These are phyloP conservation scores for Catocala nupta DNA, from an alignment of 2,888 invertebrate species.

Conservation along the genomic window DNA sequence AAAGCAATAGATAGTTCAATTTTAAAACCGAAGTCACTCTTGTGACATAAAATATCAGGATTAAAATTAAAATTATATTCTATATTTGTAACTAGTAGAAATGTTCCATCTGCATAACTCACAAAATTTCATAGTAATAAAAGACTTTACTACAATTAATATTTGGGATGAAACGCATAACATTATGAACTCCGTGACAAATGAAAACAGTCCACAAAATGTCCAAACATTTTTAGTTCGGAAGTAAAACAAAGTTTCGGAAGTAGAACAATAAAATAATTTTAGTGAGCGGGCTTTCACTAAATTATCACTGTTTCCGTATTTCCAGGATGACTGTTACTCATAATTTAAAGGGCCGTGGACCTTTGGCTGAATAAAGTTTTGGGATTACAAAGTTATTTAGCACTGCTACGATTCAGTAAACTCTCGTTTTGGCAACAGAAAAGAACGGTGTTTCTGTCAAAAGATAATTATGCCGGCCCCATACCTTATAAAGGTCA, in stretches of 20 bases:
- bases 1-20: too few species aligned
- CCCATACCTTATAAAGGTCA: neutral
- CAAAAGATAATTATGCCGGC: neutral
- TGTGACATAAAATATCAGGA: too few species aligned
- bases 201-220: neutral
- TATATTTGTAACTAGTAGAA: too few species aligned
- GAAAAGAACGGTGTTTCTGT: neutral
- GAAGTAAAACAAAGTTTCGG: slow-evolving; percentile 11
- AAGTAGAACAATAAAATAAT: slow-evolving; percentile 38
- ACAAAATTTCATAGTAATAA: too few species aligned
- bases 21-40: too few species aligned
- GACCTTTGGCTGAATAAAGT: slow-evolving; percentile 26
- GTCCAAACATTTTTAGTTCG: slow-evolving; percentile 17
- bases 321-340: slow-evolving; percentile 31
- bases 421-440: slow-evolving; percentile 17
- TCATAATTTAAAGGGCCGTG: slow-evolving; percentile 27
- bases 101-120: too few species aligned
- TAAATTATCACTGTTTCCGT: slow-evolving; percentile 36
- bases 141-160: neutral
- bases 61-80: too few species aligned
- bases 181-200: neutral
- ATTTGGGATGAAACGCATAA: neutral
- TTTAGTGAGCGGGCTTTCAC: slow-evolving; percentile 19
- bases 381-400: slow-evolving; percentile 33
- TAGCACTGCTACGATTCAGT: slow-evolving; percentile 7